phyloP scores from a whole-genome alignment of 2,888 invertebrate genomes.

The Galeruca laticollis region DNA sequence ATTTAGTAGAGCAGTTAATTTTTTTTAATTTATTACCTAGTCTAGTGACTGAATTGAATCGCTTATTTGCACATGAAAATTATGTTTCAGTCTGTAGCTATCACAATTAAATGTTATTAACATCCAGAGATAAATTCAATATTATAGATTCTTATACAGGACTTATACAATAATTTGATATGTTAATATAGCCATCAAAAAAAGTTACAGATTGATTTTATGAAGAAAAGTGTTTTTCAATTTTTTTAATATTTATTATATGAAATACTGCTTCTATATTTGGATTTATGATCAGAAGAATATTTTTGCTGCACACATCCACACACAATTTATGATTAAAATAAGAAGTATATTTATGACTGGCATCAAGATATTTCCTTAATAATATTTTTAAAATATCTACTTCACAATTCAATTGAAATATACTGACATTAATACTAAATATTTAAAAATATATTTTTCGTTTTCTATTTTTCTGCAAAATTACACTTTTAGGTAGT shows the following conservation, averaged over 20 bases:
- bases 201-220: not conserved
- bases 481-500: too few relatives aligned
- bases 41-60: conserved; percentile 19
- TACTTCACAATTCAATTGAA: not conserved
- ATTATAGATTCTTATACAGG: too few relatives aligned
- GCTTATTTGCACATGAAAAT: conserved; percentile 5
- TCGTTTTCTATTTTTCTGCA: too few relatives aligned
- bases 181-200: not conserved
- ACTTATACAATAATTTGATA: not conserved
- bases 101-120: not conserved
- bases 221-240: not conserved
- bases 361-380: too few relatives aligned
- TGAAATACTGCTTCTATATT: not conserved
- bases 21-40: conserved; percentile 27
- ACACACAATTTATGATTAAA: not conserved
- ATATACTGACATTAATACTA: too few relatives aligned
- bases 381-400: too few relatives aligned
- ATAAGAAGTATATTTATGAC: not conserved
- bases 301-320: conserved; percentile 4
- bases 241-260: not conserved
- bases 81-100: not conserved
- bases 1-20: conserved; percentile 35
- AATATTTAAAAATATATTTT: too few relatives aligned
- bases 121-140: too few relatives aligned
- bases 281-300: not conserved